Evolutionary conservation across 1,140 invertebrate species (phyloP), one percentile per base, ranked within the genome.

Genomic region (Aphis craccivora): DNA sequence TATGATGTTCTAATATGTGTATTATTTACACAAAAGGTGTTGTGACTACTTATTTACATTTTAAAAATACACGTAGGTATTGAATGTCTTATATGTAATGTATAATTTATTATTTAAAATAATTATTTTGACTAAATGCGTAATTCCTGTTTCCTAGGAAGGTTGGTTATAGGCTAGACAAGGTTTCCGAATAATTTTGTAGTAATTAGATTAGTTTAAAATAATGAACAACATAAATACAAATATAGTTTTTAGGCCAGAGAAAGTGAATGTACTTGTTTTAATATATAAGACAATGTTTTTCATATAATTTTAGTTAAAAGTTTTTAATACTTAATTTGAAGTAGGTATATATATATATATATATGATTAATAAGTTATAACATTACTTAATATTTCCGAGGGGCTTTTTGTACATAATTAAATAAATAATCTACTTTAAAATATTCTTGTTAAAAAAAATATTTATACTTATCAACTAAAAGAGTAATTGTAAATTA

Each of bases 201-300:
- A 76, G 30, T 76, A n/a, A 76, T 37, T 83, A 83, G 35, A 94
- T 95, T 37, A 18, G 45, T 22, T 51, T 88, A 51, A 35, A 88
- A 88, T 14, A 48, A 35, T n/a, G 45, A 88, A 35, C 18, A 35
- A 30, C 11, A 20, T 45, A 43, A n/a, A 43, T 87, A 87, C 35
- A 25, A 43, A 43, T 43, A 25, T 4, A 30, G 37, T 87, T 87
- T 45, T 45, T 20, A 88, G 51, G 20, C n/a, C 87, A 35, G 48
- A 89, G 87, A 89, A 89, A 89, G 87, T 53, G 48, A 89, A 89
- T 53, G 87, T 89, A 76, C 18, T n/a, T 6, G 5, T 18, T 14
- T n/a, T 76, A 67, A 67, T 51, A 35, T n/a, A 35, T 53, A 89
- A n/a, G n/a, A 53, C 20, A 37, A 53, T 43, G 11, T n/a, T 87